These are phyloP conservation scores for Vanessa tameamea DNA, from an alignment of 1,140 invertebrate species.

Conservation along the genomic window DNA sequence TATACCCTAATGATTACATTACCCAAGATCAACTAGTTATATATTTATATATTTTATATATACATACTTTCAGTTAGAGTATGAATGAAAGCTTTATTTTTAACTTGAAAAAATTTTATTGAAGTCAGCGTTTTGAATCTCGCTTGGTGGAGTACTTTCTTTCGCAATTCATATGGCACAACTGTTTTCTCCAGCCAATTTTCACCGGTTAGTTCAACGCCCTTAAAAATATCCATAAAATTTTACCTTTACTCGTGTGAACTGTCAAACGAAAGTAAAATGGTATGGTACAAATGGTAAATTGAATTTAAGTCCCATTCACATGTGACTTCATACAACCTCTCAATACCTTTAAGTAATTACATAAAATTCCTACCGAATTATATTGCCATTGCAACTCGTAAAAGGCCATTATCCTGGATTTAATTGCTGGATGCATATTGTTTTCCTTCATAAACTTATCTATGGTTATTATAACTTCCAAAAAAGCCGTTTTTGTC, in stretches of 20 bases:
- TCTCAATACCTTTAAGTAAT: no score
- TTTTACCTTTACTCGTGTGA: no score
- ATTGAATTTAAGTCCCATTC: no score
- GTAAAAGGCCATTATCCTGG: conserved; percentile 75
- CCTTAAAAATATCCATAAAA: conserved; percentile 42
- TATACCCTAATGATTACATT: conserved; percentile 44
- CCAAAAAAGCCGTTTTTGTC: conserved; percentile 75
- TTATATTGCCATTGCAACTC: conserved; percentile 79
- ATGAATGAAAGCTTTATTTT: conserved; percentile 74
- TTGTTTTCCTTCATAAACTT: conserved; percentile 76
- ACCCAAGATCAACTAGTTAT: conserved; percentile 28
- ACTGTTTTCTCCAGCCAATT: conserved; percentile 73
- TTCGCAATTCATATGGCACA: conserved; percentile 65
- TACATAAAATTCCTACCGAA: conserved; percentile 51
- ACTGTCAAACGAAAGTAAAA: no score
- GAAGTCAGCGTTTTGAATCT: conserved; percentile 71
- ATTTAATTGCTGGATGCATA: conserved; percentile 69
- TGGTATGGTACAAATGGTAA: no score
- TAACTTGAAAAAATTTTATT: conserved; percentile 73
- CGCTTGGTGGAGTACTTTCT: conserved; percentile 73
- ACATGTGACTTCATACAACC: no score
- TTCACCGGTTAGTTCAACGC: conserved; percentile 69
- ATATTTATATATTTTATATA: conserved; percentile 33
- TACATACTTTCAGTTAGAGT: conserved; percentile 69
- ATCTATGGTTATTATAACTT: conserved; percentile 73